These are phyloP conservation scores for Notodonta dromedarius DNA, from an alignment of 2,888 invertebrate genomes.

Conservation along the genomic window DNA sequence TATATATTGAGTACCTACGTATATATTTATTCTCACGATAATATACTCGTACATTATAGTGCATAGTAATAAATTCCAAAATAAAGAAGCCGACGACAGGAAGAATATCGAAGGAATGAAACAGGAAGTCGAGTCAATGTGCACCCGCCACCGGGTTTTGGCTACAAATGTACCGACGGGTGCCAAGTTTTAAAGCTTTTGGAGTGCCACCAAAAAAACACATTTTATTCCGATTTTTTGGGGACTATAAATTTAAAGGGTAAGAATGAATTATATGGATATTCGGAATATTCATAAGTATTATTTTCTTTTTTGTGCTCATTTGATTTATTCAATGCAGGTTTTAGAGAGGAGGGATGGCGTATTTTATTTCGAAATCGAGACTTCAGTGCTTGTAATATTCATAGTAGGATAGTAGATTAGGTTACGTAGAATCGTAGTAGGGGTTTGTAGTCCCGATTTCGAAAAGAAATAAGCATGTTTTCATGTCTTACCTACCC, in stretches of 20 bases:
- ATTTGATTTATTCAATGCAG: background rate
- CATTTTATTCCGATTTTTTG: conserved; percentile 29
- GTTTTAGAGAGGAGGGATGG: background rate
- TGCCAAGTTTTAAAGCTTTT: conserved; percentile 60
- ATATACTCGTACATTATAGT: no score
- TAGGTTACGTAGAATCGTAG: no score
- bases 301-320: background rate
- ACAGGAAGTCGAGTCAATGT: conserved; percentile 25
- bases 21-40: no score
- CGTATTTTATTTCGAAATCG: background rate
- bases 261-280: conserved; percentile 1
- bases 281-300: background rate
- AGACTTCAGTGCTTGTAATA: background rate
- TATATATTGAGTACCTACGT: no score
- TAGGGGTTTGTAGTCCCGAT: no score
- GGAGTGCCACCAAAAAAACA: conserved; percentile 45
- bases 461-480: no score
- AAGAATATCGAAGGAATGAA: conserved; percentile 24
- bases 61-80: conserved; percentile 13
- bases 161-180: conserved; percentile 48
- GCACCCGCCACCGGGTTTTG: conserved; percentile 46
- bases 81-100: conserved; percentile 30
- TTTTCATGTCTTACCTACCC: no score
- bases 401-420: background rate
- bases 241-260: conserved; percentile 13